Percentiles rank a stretch among this genome's conserved stretches.
These are phyloP conservation scores for Peromyscus melanophrys DNA, from an alignment of 2,797 vertebrate species.

Conservation along the genomic window DNA sequence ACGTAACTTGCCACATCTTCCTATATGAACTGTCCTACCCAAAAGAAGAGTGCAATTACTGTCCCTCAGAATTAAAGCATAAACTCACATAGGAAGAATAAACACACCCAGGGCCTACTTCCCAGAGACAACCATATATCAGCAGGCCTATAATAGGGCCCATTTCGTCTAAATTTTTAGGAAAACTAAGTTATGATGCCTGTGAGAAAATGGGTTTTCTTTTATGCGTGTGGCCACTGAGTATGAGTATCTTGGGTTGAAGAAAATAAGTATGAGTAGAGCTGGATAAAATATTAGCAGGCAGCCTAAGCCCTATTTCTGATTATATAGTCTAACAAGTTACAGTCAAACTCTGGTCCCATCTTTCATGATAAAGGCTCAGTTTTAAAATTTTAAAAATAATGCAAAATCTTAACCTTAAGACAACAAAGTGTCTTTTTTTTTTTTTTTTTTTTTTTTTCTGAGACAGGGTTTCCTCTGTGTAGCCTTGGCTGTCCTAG, in stretches of 20 bases:
- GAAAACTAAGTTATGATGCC: neutral
- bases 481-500: too few species aligned
- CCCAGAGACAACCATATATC: neutral
- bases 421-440: neutral
- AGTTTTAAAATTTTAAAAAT: neutral
- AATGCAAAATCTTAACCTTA: neutral
- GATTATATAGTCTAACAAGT: neutral
- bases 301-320: neutral
- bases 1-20: neutral
- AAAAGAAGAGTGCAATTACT: neutral
- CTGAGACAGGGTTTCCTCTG: too few species aligned
- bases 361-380: neutral
- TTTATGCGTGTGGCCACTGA: neutral
- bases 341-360: neutral
- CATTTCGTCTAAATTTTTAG: neutral
- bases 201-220: neutral
- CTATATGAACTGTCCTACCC: neutral
- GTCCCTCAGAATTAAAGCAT: neutral
- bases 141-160: neutral
- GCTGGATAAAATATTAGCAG: neutral
- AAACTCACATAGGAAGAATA: neutral
- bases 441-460: too few species aligned
- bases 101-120: neutral
- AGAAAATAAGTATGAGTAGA: neutral
- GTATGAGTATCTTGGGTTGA: neutral